These are phyloP conservation scores for Phthorimaea operculella DNA, from an alignment of 1,140 invertebrate species.

Conservation along the genomic window DNA sequence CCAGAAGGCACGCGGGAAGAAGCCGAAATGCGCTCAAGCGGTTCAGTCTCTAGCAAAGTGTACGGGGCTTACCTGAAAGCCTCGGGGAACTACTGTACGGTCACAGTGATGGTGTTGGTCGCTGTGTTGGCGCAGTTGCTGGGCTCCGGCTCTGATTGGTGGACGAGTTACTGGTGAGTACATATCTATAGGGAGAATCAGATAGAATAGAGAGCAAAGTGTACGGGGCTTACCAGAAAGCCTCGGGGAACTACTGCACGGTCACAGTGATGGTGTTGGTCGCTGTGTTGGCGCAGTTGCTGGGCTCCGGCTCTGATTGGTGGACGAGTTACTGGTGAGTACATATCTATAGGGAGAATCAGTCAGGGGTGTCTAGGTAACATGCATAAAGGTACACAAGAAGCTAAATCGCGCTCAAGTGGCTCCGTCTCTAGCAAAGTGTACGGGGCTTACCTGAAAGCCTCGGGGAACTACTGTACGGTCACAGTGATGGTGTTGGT, in stretches of 20 bases:
- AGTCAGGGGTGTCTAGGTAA: no score
- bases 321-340: constrained; percentile 74
- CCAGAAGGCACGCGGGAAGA: constrained; percentile 59
- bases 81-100: constrained; percentile 64
- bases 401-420: constrained; percentile 67
- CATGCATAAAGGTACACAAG: no score
- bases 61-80: constrained; percentile 74
- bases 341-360: constrained; percentile 2
- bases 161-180: constrained; percentile 73
- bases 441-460: constrained; percentile 73
- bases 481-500: constrained; percentile 64
- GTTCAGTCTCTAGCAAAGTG: constrained; percentile 68
- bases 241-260: constrained; percentile 66
- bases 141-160: constrained; percentile 76
- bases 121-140: constrained; percentile 71
- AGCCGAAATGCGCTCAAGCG: constrained; percentile 68
- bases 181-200: constrained; percentile 2
- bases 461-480: constrained; percentile 66
- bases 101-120: constrained; percentile 63
- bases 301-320: constrained; percentile 76
- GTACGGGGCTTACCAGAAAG: constrained; percentile 73
- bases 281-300: constrained; percentile 71
- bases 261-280: constrained; percentile 64
- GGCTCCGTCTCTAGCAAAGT: constrained; percentile 70
- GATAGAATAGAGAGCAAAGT: no score